phyloP scores from a whole-genome alignment of 2,113 vertebrate genomes.

The Anas platyrhynchos region DNA sequence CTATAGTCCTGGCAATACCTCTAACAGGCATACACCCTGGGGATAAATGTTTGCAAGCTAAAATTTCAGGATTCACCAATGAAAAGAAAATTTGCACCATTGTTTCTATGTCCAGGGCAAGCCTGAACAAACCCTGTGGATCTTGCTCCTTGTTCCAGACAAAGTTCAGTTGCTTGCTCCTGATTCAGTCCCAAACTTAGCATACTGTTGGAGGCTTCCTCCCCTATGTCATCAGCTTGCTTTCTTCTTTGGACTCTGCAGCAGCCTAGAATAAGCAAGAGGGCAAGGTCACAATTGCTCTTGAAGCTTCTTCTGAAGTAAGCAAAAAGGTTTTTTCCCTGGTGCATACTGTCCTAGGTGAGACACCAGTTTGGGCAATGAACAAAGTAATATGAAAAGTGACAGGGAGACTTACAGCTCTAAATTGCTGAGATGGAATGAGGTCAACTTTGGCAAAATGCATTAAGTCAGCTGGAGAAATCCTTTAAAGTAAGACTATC shows the following conservation, averaged over 20 bases:
- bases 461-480: constrained; percentile 37
- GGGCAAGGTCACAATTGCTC: fast-evolving
- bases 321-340: not conserved
- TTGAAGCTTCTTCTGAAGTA: not conserved
- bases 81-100: not conserved
- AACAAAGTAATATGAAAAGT: not conserved
- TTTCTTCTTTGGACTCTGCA: not conserved
- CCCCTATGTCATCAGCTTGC: not conserved
- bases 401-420: constrained; percentile 28
- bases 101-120: not conserved
- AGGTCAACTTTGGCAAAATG: constrained; percentile 55
- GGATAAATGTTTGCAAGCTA: not conserved
- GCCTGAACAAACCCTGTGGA: not conserved
- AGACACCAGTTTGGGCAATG: not conserved
- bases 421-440: constrained; percentile 58
- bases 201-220: not conserved
- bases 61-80: not conserved
- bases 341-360: not conserved
- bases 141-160: not conserved
- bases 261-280: not conserved
- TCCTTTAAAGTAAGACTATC: not conserved
- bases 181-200: not conserved
- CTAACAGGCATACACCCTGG: fast-evolving
- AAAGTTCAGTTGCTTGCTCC: not conserved
- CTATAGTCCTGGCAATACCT: not conserved